Conservation (phyloP, 1,140 invertebrate species). For the Zaprionus ghesquierei region DNA sequence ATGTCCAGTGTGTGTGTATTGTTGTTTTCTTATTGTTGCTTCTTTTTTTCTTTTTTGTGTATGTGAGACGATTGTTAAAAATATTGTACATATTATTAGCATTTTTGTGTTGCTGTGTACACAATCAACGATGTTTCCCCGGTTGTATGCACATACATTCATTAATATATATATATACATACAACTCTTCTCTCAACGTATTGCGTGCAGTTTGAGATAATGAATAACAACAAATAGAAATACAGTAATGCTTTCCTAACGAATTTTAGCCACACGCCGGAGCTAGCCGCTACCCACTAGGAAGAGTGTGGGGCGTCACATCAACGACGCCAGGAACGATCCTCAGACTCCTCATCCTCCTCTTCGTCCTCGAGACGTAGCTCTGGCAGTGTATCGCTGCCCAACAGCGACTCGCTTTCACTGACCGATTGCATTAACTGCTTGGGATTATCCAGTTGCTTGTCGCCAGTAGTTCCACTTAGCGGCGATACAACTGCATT, state of each 20-base stretch:
- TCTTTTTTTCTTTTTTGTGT: not conserved
- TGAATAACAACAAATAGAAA: slow-evolving; percentile 78
- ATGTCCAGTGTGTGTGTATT: slow-evolving; percentile 18
- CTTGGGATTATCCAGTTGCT: slow-evolving; percentile 52
- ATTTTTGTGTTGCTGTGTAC: slow-evolving; percentile 17
- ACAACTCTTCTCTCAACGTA: not conserved
- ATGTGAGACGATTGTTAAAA: slow-evolving; percentile 14
- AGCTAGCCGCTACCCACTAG: slow-evolving; percentile 37
- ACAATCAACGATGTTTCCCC: slow-evolving; percentile 33
- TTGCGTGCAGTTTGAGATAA: slow-evolving; percentile 48
- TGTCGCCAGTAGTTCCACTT: slow-evolving; percentile 6
- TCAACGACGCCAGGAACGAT: slow-evolving; percentile 82
- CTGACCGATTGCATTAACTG: slow-evolving; percentile 64
- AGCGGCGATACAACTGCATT: slow-evolving; percentile 3
- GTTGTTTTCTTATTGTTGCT: not conserved
- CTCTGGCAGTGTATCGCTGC: slow-evolving; percentile 73
- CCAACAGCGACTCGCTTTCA: slow-evolving; percentile 68
- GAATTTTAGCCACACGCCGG: slow-evolving; percentile 48
- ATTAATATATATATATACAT: not conserved
- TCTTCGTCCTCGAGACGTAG: slow-evolving; percentile 81
- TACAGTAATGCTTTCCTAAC: slow-evolving; percentile 54
- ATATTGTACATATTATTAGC: slow-evolving; percentile 40
- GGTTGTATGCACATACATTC: slow-evolving; percentile 9
- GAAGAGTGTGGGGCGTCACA: slow-evolving; percentile 49
- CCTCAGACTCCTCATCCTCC: slow-evolving; percentile 81